A percentile compares a stretch with the other conserved stretches of the same genome.
Conservation (phyloP, 2,113 vertebrate genomes). For the Sturnus vulgaris region DNA sequence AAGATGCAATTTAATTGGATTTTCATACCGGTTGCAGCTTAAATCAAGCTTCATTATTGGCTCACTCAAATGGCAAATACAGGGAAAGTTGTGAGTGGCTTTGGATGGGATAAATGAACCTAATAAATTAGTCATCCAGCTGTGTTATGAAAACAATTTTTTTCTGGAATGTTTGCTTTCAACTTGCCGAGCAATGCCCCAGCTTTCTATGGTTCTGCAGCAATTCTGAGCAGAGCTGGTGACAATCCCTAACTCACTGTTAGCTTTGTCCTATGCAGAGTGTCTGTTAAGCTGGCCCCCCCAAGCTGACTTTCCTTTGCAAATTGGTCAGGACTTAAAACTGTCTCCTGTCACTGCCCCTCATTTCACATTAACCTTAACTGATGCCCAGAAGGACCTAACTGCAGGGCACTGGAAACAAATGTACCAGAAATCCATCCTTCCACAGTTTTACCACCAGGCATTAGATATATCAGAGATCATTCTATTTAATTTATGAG, state of each 20-base stretch:
- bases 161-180: neutral
- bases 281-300: neutral
- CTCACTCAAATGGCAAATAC: neutral
- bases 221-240: neutral
- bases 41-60: constrained; percentile 1
- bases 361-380: constrained; percentile 30
- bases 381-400: constrained; percentile 14
- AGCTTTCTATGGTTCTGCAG: neutral
- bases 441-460: constrained; percentile 40
- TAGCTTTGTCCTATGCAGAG: neutral
- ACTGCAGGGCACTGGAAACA: constrained; percentile 32
- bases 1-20: neutral
- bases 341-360: neutral
- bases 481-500: constrained; percentile 71
- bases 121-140: neutral
- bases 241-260: neutral
- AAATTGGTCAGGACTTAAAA: constrained; percentile 19
- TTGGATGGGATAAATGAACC: neutral
- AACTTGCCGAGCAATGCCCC: neutral
- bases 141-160: neutral
- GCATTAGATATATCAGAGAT: constrained; percentile 61
- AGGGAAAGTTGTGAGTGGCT: neutral
- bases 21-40: neutral
- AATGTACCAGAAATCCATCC: constrained; percentile 49
- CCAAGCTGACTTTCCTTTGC: neutral